A percentile compares a stretch with the other conserved stretches of the same genome.
Evolutionary conservation across 2,888 invertebrate genomes (phyloP).

Genomic region (Drosophila lacicola): DNA sequence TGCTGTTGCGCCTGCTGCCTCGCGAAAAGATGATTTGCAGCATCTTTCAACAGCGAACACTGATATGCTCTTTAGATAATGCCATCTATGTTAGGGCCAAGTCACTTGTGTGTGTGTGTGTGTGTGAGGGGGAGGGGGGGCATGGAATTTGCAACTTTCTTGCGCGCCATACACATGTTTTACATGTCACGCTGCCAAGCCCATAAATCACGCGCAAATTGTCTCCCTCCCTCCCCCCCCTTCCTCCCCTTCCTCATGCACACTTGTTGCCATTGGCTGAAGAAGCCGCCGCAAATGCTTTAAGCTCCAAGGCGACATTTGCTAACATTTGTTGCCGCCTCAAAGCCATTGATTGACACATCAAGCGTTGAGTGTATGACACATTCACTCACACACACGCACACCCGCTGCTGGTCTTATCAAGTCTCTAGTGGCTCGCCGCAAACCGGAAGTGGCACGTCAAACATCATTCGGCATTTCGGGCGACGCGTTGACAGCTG

Average conservation of each 20-base stretch:
- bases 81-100: background rate
- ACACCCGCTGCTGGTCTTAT: constrained; percentile 38
- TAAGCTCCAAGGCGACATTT: constrained; percentile 39
- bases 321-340: constrained; percentile 41
- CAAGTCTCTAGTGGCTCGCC: constrained; percentile 20
- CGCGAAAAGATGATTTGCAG: constrained; percentile 62
- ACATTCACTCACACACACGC: constrained; percentile 10
- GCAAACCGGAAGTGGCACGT: constrained; percentile 61
- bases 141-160: constrained; percentile 22
- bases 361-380: constrained; percentile 38
- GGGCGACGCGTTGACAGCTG: constrained; percentile 58
- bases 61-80: constrained; percentile 75
- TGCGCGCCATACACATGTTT: constrained; percentile 41
- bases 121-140: no score
- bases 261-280: constrained; percentile 62
- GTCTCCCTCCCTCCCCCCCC: background rate
- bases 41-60: constrained; percentile 49
- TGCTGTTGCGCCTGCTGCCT: background rate
- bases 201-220: constrained; percentile 65
- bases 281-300: constrained; percentile 37
- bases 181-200: constrained; percentile 34
- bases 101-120: no score
- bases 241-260: constrained; percentile 1
- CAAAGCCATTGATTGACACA: constrained; percentile 63
- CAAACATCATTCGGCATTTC: constrained; percentile 48